A percentile compares a stretch with the other conserved stretches of the same genome.
phyloP scores from a whole-genome alignment of 2,113 vertebrate species.

The Dunckerocampus dactyliophorus region DNA sequence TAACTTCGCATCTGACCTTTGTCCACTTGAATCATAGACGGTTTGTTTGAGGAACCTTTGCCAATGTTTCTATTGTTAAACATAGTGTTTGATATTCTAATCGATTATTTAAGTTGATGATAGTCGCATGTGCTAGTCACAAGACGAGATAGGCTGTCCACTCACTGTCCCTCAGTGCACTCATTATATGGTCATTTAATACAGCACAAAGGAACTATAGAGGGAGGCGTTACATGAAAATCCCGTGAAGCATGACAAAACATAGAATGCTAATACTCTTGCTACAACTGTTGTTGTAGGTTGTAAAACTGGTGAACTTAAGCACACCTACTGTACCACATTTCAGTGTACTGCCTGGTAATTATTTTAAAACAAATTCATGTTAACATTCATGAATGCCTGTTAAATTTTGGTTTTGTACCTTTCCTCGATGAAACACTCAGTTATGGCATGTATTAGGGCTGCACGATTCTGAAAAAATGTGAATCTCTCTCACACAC shows the following conservation, averaged over 20 bases:
- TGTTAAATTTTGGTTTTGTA: neutral
- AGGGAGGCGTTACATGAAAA: conserved; percentile 8
- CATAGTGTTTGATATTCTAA: neutral
- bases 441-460: neutral
- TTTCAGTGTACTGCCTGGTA: too few relatives aligned
- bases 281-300: too few relatives aligned
- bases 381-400: too few relatives aligned
- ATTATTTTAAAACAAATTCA: too few relatives aligned
- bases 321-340: too few relatives aligned
- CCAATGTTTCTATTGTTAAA: neutral
- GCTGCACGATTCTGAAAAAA: too few relatives aligned
- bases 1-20: conserved; percentile 38
- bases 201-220: neutral
- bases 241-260: neutral
- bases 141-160: conserved; percentile 43
- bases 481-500: too few relatives aligned
- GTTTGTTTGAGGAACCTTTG: neutral
- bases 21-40: conserved; percentile 10
- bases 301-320: too few relatives aligned
- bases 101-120: neutral
- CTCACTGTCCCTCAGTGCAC: conserved; percentile 35
- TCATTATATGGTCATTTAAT: conserved; percentile 42
- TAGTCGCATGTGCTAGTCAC: conserved; percentile 58
- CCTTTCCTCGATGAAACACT: neutral
- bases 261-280: neutral